These are phyloP conservation scores for Diploptera punctata DNA, from an alignment of 2,888 invertebrate species.

Conservation along the genomic window DNA sequence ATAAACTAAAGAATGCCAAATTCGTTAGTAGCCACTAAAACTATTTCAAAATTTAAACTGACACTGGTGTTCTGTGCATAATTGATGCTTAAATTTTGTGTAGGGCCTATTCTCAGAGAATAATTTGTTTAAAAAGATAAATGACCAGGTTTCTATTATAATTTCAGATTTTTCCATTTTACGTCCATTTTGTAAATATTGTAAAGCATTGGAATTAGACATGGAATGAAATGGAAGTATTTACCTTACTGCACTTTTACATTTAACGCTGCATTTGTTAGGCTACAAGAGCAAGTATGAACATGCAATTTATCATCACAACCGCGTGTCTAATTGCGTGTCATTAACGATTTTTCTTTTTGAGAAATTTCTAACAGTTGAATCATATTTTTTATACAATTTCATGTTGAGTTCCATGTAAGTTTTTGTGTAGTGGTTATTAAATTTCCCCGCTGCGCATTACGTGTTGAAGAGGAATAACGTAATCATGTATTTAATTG, in stretches of 20 bases:
- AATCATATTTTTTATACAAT: not conserved
- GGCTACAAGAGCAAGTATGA: not conserved
- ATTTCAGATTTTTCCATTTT: too few relatives aligned
- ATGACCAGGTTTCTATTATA: too few relatives aligned
- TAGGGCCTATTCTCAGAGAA: too few relatives aligned
- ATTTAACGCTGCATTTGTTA: not conserved
- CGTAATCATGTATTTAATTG: not conserved
- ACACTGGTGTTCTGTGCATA: too few relatives aligned
- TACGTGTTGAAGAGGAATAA: not conserved
- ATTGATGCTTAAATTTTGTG: too few relatives aligned
- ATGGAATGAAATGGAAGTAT: too few relatives aligned
- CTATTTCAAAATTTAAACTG: too few relatives aligned
- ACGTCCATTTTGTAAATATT: too few relatives aligned
- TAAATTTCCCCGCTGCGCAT: not conserved
- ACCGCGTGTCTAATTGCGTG: slow-evolving; percentile 32
- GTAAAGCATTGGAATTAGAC: too few relatives aligned
- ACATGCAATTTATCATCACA: slow-evolving; percentile 27
- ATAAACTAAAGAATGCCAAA: too few relatives aligned
- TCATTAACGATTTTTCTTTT: slow-evolving; percentile 15
- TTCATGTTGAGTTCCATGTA: not conserved
- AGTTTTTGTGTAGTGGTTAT: not conserved
- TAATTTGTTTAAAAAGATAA: too few relatives aligned
- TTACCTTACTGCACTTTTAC: not conserved
- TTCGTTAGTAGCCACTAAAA: too few relatives aligned
- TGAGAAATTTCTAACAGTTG: not conserved